These are phyloP conservation scores for Spilogale gracilis DNA, from an alignment of 2,113 vertebrate genomes.

Conservation along the genomic window DNA sequence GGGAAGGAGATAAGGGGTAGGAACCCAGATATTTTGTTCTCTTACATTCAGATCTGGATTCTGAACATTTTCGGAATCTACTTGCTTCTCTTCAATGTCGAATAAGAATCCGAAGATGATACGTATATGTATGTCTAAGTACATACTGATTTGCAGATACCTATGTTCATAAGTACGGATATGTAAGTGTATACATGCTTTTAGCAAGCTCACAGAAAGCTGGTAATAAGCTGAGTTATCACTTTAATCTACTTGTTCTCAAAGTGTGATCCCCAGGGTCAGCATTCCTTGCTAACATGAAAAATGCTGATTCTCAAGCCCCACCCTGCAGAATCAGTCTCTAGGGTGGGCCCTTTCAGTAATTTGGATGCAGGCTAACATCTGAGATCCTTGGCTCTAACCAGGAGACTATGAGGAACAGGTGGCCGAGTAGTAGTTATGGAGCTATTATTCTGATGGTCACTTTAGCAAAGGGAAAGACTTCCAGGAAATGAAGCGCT, in stretches of 20 bases:
- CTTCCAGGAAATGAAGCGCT: background rate
- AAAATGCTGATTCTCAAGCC: background rate
- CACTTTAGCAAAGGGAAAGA: background rate
- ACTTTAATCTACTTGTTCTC: background rate
- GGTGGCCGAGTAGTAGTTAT: background rate
- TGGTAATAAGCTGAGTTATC: background rate
- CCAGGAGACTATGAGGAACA: background rate
- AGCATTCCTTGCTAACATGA: background rate
- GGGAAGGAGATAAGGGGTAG: background rate
- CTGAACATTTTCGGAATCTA: constrained; percentile 25
- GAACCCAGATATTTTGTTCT: background rate
- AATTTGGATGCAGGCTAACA: background rate
- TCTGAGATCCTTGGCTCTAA: background rate
- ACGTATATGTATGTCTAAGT: background rate
- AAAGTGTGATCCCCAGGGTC: background rate
- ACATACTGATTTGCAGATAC: background rate
- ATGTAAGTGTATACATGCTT: background rate
- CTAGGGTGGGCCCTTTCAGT: background rate
- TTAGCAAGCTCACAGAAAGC: background rate
- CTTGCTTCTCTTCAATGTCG: constrained; percentile 41
- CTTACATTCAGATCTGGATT: background rate
- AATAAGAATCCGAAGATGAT: background rate
- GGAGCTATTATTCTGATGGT: background rate
- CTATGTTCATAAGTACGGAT: background rate
- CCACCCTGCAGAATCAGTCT: background rate